Evolutionary conservation across 2,797 vertebrate species (phyloP), one percentile per base, ranked within the genome.

Genomic region (Chaenodraco wilsoni): DNA sequence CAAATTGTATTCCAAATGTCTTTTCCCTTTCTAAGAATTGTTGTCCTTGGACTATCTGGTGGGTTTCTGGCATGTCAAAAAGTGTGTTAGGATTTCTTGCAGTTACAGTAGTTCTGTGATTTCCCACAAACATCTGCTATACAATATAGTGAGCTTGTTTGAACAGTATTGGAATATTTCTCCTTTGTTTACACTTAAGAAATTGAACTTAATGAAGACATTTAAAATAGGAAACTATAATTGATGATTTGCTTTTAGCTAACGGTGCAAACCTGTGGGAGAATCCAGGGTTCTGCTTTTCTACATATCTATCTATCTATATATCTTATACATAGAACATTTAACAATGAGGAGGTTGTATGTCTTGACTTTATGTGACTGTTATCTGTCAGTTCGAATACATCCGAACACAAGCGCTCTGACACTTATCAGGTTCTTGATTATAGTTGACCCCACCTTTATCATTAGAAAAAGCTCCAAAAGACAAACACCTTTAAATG

Each of bases 81-180:
- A 14, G 16, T 41, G 12, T 50, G 40, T 11, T 23, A 4, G 13
- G 31, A 19, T 44, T 19, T 51, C 37, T 31, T 21, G 19, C 62
- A 49, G 48, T 68, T 58, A 58, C 50, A 62, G 45, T 13, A 23
- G 16, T 16, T 63, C 46, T 52, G 14, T 27, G 27, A 21, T 48
- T 64, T 31, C 14, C 21, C 33, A 33, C 23, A 27, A 54, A 33
- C 14, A 31, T 8, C 33, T 12, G 37, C n/a, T 43, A 23, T 40
- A 45, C 69, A 48, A 31, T 46, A 5, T 7, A 9, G 49, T 19
- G 33, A 49, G 33, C 45, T 45, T 33, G 21, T 40, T 60, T 27
- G 19, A 61, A 60, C 23, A 57, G 60, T 54, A 55, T 17, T 46
- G 46, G 60, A 50, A 33, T 37, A 37, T 37, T 37, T 37, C 33